Evolutionary conservation across 2,888 invertebrate genomes (phyloP).

Genomic region (Eumerus sabulonum): DNA sequence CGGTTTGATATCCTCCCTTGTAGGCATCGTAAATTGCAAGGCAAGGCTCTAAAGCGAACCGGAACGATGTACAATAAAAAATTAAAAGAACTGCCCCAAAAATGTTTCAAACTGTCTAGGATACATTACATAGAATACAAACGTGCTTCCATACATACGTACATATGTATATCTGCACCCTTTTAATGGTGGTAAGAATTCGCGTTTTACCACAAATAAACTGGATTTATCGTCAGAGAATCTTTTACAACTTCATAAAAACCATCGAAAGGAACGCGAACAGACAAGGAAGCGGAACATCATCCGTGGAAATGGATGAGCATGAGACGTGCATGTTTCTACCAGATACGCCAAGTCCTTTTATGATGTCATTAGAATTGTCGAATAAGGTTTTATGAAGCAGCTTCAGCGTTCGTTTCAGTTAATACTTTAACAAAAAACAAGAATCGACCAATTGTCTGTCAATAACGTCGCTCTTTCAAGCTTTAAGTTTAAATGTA

Average conservation of each 20-base stretch:
- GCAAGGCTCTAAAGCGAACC: neutral
- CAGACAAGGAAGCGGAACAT: no score
- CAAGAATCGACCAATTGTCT: constrained; percentile 35
- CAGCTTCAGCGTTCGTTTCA: constrained; percentile 51
- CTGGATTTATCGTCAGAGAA: constrained; percentile 54
- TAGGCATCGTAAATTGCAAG: constrained; percentile 50
- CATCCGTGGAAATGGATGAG: neutral
- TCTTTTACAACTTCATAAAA: constrained; percentile 64
- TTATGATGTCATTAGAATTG: constrained; percentile 58
- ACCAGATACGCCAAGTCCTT: constrained; percentile 51
- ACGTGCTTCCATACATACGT: no score
- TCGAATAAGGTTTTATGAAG: constrained; percentile 57
- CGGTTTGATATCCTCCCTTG: constrained; percentile 49
- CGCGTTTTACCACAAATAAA: constrained; percentile 54
- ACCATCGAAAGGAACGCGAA: constrained; percentile 10
- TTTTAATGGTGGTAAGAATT: constrained; percentile 39
- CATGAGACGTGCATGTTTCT: constrained; percentile 47
- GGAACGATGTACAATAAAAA: neutral
- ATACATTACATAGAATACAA: constrained; percentile 14
- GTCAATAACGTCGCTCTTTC: neutral
- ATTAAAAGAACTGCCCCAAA: constrained; percentile 13
- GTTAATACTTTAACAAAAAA: constrained; percentile 32
- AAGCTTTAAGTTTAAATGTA: no score
- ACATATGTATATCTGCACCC: no score
- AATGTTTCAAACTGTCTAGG: constrained; percentile 43